Conservation (phyloP, 2,113 vertebrate genomes). For the Heliornis fulica region DNA sequence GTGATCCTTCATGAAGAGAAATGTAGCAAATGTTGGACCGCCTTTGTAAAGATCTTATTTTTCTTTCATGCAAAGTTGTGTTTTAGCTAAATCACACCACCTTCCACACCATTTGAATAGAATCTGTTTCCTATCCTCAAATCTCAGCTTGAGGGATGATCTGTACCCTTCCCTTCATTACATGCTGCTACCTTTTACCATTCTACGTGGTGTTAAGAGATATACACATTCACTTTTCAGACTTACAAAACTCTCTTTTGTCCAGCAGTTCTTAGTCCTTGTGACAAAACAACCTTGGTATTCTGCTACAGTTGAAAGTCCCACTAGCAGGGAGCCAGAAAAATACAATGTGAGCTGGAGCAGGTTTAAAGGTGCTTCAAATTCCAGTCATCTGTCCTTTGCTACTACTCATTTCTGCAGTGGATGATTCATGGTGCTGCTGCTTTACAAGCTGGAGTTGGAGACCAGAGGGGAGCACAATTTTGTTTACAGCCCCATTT, state of each 20-base stretch:
- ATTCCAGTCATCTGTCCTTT: not conserved
- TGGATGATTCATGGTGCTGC: not conserved
- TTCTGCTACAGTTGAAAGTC: not conserved
- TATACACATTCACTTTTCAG: not conserved
- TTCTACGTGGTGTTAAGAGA: not conserved
- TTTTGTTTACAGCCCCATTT: not conserved
- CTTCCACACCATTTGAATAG: fast-evolving
- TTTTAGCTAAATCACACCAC: not conserved
- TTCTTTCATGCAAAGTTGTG: not conserved
- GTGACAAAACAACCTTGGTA: not conserved
- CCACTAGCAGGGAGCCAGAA: not conserved
- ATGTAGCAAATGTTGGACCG: not conserved
- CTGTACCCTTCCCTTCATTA: not conserved
- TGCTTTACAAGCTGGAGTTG: not conserved
- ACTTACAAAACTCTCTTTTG: not conserved
- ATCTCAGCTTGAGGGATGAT: not conserved
- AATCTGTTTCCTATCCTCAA: not conserved
- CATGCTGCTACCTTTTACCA: not conserved
- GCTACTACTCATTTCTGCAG: not conserved
- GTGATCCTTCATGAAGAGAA: not conserved
- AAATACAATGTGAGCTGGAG: not conserved
- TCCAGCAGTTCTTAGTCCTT: not conserved
- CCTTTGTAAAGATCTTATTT: not conserved
- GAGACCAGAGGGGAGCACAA: not conserved
- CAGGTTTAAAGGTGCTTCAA: not conserved